Evolutionary conservation across 2,888 invertebrate genomes (phyloP).

Genomic region (Cantharis rufa): DNA sequence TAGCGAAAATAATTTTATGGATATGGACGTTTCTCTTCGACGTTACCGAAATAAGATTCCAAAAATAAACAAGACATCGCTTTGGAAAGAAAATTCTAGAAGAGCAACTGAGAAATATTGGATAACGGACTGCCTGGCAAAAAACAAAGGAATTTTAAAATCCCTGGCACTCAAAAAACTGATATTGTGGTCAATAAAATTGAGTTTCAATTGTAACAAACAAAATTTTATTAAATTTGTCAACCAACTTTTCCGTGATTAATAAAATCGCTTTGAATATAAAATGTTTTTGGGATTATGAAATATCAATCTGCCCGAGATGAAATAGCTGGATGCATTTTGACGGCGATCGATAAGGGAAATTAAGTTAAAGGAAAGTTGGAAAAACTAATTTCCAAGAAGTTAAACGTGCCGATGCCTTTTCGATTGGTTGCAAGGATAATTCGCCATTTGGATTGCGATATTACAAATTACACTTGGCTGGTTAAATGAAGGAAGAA

Average conservation of each 20-base stretch:
- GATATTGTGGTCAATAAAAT: not conserved
- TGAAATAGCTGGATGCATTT: not conserved
- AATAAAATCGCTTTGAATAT: not conserved
- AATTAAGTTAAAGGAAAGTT: not conserved
- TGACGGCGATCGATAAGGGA: not conserved
- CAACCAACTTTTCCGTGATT: not conserved
- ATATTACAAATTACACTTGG: not conserved
- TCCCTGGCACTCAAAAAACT: not conserved
- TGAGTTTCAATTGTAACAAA: not conserved
- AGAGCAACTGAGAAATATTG: too few relatives aligned
- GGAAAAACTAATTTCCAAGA: not conserved
- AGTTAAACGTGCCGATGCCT: not conserved
- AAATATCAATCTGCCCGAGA: not conserved
- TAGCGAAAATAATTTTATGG: not conserved
- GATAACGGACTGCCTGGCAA: not conserved
- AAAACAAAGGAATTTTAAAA: not conserved
- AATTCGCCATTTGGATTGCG: not conserved
- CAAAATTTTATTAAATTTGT: not conserved
- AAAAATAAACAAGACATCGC: not conserved
- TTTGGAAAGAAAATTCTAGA: too few relatives aligned
- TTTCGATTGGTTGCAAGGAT: not conserved
- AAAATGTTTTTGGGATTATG: not conserved
- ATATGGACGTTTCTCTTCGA: not conserved
- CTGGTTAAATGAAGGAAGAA: not conserved
- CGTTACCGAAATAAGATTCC: not conserved